Evolutionary conservation across 1,140 invertebrate species (phyloP).

Genomic region (Ridgeia piscesae): DNA sequence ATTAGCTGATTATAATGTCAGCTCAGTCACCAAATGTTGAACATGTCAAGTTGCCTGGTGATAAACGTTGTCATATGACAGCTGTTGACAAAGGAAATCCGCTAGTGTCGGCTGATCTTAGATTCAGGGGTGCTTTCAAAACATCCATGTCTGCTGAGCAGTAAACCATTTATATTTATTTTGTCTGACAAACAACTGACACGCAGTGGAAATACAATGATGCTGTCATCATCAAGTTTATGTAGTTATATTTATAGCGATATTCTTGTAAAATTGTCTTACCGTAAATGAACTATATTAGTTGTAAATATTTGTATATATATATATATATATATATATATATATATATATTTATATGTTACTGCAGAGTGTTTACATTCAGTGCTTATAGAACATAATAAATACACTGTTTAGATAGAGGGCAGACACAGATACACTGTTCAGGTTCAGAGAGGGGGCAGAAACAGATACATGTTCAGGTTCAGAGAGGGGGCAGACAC

Average conservation of each 20-base stretch:
- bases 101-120: background rate
- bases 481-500: no score
- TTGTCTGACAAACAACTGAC: background rate
- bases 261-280: background rate
- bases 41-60: background rate
- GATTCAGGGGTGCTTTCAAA: background rate
- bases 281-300: background rate
- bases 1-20: background rate
- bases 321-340: background rate
- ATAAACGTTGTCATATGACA: background rate
- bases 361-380: background rate
- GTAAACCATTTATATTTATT: background rate
- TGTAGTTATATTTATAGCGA: background rate
- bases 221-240: background rate
- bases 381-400: background rate
- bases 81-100: slow-evolving; percentile 3
- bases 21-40: background rate
- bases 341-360: background rate
- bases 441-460: no score
- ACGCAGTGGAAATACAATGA: background rate
- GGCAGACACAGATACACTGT: no score
- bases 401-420: no score
- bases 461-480: no score
- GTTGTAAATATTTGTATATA: background rate
- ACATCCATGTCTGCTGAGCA: background rate